These are phyloP conservation scores for Agonopterix arenella DNA, from an alignment of 2,888 invertebrate genomes.

Conservation along the genomic window DNA sequence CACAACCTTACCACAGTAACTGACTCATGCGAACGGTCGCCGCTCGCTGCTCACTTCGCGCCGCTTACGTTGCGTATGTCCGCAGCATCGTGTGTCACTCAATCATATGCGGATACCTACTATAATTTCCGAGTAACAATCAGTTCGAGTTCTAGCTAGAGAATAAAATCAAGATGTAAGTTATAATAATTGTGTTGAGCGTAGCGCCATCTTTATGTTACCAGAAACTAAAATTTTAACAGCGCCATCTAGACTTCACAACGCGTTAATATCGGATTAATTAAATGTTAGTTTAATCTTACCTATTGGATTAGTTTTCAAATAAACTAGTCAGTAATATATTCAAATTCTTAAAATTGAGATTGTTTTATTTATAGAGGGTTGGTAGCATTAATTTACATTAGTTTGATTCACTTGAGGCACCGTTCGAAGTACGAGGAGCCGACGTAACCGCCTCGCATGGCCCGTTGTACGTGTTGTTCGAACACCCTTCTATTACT, in stretches of 20 bases:
- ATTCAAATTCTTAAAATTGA: constrained; percentile 46
- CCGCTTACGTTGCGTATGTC: constrained; percentile 11
- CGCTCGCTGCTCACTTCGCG: constrained; percentile 50
- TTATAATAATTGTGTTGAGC: too few species aligned
- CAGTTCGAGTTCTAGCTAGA: too few species aligned
- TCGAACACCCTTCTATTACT: constrained; percentile 96
- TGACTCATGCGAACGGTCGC: constrained; percentile 37
- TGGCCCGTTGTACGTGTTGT: constrained; percentile 96
- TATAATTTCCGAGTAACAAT: too few species aligned
- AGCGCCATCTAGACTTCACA: constrained; percentile 10
- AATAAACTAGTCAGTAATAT: constrained; percentile 9
- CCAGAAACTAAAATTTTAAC: neutral
- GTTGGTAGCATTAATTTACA: constrained; percentile 53
- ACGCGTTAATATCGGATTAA: neutral
- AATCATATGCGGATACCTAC: too few species aligned
- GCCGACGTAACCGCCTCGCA: constrained; percentile 97
- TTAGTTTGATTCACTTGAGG: constrained; percentile 84
- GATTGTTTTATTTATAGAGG: constrained; percentile 62
- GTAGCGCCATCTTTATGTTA: too few species aligned
- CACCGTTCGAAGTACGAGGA: constrained; percentile 96
- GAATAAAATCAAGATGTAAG: too few species aligned
- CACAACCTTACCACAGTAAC: constrained; percentile 14
- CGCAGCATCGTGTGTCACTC: neutral
- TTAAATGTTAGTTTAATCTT: neutral
- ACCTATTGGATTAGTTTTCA: neutral